A percentile compares a stretch with the other conserved stretches of the same genome.
These are phyloP conservation scores for Drosophila koepferae DNA, from an alignment of 2,888 invertebrate species.

Conservation along the genomic window DNA sequence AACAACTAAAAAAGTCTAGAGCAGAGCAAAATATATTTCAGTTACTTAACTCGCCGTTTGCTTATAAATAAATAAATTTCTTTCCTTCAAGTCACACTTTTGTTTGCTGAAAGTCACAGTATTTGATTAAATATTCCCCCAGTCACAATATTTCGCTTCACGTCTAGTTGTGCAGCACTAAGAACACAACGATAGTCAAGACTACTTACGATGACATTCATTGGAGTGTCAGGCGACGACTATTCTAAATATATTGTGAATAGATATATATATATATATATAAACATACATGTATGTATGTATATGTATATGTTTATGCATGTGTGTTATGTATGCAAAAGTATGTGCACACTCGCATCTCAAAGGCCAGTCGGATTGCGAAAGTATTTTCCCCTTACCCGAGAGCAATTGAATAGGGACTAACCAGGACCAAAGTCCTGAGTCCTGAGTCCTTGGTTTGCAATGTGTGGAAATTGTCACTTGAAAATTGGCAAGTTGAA, in stretches of 20 bases:
- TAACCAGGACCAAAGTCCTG: conserved; percentile 35
- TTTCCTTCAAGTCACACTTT: not conserved
- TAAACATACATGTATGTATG: no score
- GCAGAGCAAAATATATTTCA: no score
- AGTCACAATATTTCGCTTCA: not conserved
- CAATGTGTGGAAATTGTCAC: conserved; percentile 71
- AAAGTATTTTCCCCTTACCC: conserved; percentile 35
- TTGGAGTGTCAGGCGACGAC: conserved; percentile 66
- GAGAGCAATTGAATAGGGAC: conserved; percentile 24
- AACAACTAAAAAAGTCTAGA: no score
- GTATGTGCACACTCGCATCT: conserved; percentile 53
- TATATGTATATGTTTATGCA: conserved; percentile 26
- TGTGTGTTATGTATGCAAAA: conserved; percentile 23
- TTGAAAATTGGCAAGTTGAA: conserved; percentile 67
- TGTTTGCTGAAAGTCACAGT: not conserved
- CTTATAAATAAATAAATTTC: not conserved
- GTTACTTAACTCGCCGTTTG: no score
- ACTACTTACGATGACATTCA: conserved; percentile 65
- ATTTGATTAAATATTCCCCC: not conserved
- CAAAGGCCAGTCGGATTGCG: conserved; percentile 57
- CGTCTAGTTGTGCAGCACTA: conserved; percentile 37
- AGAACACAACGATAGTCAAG: conserved; percentile 5
- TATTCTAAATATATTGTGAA: conserved; percentile 68
- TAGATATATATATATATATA: conserved; percentile 36
- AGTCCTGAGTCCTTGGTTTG: conserved; percentile 46